phyloP scores from a whole-genome alignment of 2,888 invertebrate species.

The Colostygia pectinataria region DNA sequence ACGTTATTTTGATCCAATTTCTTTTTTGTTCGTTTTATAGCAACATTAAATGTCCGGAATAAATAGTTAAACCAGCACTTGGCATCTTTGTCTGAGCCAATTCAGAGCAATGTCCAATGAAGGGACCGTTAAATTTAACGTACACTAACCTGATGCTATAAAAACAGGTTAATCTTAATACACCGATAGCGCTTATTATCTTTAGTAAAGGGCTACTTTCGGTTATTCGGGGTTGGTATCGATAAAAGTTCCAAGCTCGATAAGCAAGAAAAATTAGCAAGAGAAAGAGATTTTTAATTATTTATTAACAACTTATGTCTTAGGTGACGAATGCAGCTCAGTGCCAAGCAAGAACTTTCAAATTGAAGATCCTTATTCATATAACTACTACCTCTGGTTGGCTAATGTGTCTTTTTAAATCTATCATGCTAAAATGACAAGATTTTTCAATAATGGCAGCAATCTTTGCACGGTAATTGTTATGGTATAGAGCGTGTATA shows the following conservation, averaged over 20 bases:
- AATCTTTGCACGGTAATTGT: no score
- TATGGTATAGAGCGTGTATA: no score
- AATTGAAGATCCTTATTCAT: no score
- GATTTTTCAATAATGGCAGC: no score
- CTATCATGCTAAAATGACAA: no score
- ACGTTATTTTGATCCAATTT: conserved; percentile 5
- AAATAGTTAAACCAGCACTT: conserved; percentile 60
- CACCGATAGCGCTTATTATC: conserved; percentile 79
- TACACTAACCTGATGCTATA: conserved; percentile 78
- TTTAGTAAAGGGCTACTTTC: conserved; percentile 49
- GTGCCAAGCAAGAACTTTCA: no score
- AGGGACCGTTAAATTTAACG: conserved; percentile 79
- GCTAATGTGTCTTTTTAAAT: no score
- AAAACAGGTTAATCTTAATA: conserved; percentile 81
- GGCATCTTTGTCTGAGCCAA: conserved; percentile 71
- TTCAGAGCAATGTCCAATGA: conserved; percentile 71
- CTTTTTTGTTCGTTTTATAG: conserved; percentile 18
- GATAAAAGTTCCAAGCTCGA: no score
- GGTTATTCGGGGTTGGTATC: conserved; percentile 28
- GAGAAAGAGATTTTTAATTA: background rate
- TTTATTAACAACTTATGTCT: no score
- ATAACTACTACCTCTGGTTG: no score
- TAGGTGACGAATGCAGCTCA: no score
- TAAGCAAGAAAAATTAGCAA: no score
- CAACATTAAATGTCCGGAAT: conserved; percentile 46